Base-by-base conservation (phyloP, 2,113 vertebrate species). In the Halcyon senegalensis region DNA sequence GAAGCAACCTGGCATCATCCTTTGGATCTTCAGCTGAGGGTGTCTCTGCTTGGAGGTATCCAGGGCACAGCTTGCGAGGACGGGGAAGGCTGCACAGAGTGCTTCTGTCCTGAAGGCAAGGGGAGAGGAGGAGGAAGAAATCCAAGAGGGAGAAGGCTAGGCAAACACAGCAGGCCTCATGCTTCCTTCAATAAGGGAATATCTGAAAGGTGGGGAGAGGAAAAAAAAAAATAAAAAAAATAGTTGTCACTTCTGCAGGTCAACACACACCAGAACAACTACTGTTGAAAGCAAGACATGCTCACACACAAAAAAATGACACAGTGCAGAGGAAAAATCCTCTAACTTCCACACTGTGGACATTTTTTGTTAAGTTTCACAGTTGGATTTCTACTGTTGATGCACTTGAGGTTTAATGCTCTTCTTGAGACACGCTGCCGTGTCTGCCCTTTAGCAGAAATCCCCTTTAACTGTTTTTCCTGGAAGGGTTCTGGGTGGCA, bases 171-270 rank as follows among this genome's bases (percentile, higher is more conserved):
- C 96, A 97, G 96, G 93, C 89, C 98, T 99, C 99, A 99, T 96
- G 99, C 99, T 98, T 99, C 99, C 98, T 99, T 99, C 97, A 99
- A 67, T 97, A 99, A 98, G 39, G 99, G 99, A 97, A 99, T 99
- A 98, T 99, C 99, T 99, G 98, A 96, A 94, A 68, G 50, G 70
- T 41, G 64, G 19, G 11, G 31, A 85, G 31, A 87, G 24, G 13
- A 63, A 66, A 67, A 67, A 27, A 84, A 23, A 68, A 43, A 35
- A 35, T 7, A 35, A 35, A 35, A 33, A 55, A 43, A 23, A 79
- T 25, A 74, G 16, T 16, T 28, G 84, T 98, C 64, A 72, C 5
- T 62, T 84, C 14, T 41, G 31, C 46, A 43, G 37, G 51, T 92
- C 55, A 63, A 74, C 3, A 10, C 15, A 80, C 20, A 78, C 12